Evolutionary conservation across 2,888 invertebrate species (phyloP).

Genomic region (Kuschelorhynchus macadamiae): DNA sequence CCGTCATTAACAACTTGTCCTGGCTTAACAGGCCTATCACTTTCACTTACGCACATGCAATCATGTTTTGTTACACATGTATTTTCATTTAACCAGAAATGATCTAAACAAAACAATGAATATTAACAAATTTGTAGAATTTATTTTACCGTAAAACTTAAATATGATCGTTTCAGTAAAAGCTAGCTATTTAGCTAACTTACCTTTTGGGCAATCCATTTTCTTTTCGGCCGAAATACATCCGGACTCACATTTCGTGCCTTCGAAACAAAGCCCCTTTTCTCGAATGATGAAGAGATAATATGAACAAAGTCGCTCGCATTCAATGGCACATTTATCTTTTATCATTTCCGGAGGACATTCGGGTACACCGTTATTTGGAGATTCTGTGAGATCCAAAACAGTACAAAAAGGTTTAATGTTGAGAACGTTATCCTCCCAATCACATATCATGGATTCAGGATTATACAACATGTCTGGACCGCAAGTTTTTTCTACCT

Average conservation of each 20-base stretch:
- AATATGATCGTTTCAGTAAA: too few species aligned
- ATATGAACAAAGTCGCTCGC: slow-evolving; percentile 79
- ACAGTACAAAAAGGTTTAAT: slow-evolving; percentile 74
- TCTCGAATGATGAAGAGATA: slow-evolving; percentile 70
- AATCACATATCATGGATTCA: slow-evolving; percentile 70
- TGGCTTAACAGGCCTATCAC: slow-evolving; percentile 80
- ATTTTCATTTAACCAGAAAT: slow-evolving; percentile 79
- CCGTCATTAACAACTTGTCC: slow-evolving; percentile 75
- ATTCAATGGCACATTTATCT: slow-evolving; percentile 80
- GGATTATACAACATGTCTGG: slow-evolving; percentile 79
- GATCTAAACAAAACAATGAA: slow-evolving; percentile 62
- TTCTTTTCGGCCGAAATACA: slow-evolving; percentile 60
- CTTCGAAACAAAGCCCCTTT: slow-evolving; percentile 68
- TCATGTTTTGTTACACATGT: slow-evolving; percentile 82
- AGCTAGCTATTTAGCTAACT: too few species aligned
- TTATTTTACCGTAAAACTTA: neutral
- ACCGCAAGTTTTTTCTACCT: slow-evolving; percentile 77
- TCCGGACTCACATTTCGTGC: slow-evolving; percentile 66
- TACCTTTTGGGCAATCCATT: slow-evolving; percentile 69
- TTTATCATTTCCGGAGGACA: slow-evolving; percentile 72
- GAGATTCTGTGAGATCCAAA: neutral
- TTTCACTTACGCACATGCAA: slow-evolving; percentile 81
- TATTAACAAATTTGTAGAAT: neutral
- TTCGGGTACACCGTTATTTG: neutral
- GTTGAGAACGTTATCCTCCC: slow-evolving; percentile 69